Conservation (phyloP, 35 echinoderm and acorn worm species). For the Anneissia japonica region DNA sequence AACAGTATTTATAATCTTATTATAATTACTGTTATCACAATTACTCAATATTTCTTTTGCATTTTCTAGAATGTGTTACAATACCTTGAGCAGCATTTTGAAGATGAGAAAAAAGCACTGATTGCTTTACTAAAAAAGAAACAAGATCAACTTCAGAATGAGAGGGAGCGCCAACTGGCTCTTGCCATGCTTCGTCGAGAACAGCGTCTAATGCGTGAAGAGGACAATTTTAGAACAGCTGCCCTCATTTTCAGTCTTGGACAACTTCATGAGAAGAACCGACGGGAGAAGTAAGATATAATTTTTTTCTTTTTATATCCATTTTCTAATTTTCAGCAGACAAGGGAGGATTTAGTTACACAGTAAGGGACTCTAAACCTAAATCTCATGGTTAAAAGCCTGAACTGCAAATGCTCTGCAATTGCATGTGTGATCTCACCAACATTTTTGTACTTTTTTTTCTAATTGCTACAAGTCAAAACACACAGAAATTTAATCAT, state of each 20-base stretch:
- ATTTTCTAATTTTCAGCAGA: too few relatives aligned
- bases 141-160: slow-evolving; percentile 44
- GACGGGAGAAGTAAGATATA: slow-evolving; percentile 51
- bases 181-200: slow-evolving; percentile 68
- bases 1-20: background rate
- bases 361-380: too few relatives aligned
- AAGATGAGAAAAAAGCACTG: slow-evolving; percentile 85
- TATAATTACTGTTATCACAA: background rate
- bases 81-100: slow-evolving; percentile 88
- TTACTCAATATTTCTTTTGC: background rate
- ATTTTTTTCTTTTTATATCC: background rate
- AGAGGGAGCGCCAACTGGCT: slow-evolving; percentile 79
- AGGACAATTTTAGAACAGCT: slow-evolving; percentile 81
- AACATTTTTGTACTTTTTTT: too few relatives aligned
- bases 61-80: slow-evolving; percentile 66
- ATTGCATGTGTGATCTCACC: too few relatives aligned
- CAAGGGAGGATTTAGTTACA: too few relatives aligned
- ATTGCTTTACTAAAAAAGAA: slow-evolving; percentile 54
- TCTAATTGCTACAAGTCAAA: too few relatives aligned
- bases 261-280: slow-evolving; percentile 66
- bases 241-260: slow-evolving; percentile 79
- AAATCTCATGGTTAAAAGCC: too few relatives aligned
- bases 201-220: slow-evolving; percentile 73
- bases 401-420: too few relatives aligned
- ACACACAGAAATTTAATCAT: too few relatives aligned